phyloP scores from a whole-genome alignment of 2,797 vertebrate genomes.

The Spea hammondii region DNA sequence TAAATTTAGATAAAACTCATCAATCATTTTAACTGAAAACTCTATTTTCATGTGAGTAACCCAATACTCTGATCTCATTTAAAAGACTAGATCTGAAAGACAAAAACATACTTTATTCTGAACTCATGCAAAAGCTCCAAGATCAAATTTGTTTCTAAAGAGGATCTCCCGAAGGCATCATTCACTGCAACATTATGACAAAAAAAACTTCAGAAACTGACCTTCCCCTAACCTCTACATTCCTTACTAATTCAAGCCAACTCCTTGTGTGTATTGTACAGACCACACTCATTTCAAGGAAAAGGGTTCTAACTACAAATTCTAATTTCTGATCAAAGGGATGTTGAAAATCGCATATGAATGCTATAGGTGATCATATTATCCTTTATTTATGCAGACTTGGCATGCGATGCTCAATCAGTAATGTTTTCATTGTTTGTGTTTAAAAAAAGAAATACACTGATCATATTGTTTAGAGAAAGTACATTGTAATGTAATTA shows the following conservation, averaged over 20 bases:
- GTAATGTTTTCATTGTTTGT: slow-evolving; percentile 19
- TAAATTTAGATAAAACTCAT: not conserved
- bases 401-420: slow-evolving; percentile 30
- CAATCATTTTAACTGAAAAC: not conserved
- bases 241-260: slow-evolving; percentile 48
- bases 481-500: slow-evolving; percentile 14
- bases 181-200: slow-evolving; percentile 34
- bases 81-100: not conserved
- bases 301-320: slow-evolving; percentile 14
- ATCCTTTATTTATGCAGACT: slow-evolving; percentile 34
- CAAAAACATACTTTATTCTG: slow-evolving; percentile 28
- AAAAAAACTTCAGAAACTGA: slow-evolving; percentile 41
- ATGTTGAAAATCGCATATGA: slow-evolving; percentile 27
- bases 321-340: slow-evolving; percentile 28
- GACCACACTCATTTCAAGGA: slow-evolving; percentile 34
- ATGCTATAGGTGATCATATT: slow-evolving; percentile 42
- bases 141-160: slow-evolving; percentile 43
- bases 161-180: slow-evolving; percentile 43
- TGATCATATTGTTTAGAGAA: slow-evolving; percentile 22
- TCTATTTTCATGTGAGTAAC: not conserved
- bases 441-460: slow-evolving; percentile 13
- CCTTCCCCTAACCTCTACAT: slow-evolving; percentile 42
- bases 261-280: slow-evolving; percentile 28
- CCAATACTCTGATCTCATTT: slow-evolving; percentile 3
- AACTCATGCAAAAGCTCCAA: slow-evolving; percentile 22